Evolutionary conservation across 1,140 invertebrate genomes (phyloP).

Genomic region (Trachymyrmex cornetzi): DNA sequence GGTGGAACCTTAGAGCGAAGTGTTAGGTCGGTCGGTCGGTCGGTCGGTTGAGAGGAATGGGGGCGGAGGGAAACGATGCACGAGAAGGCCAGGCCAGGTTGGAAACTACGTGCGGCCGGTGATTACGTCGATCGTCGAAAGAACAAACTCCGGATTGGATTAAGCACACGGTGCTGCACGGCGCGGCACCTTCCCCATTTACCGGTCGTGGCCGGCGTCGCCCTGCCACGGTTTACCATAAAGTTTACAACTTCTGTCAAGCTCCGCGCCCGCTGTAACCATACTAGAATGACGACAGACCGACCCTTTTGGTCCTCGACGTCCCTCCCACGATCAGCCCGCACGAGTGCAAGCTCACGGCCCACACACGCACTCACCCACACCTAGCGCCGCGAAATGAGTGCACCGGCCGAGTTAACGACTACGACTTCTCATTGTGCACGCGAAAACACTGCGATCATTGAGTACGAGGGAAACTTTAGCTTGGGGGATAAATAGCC

Average conservation of each 20-base stretch:
- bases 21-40: conserved; percentile 66
- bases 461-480: conserved; percentile 59
- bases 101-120: conserved; percentile 81
- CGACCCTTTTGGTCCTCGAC: conserved; percentile 74
- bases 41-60: conserved; percentile 36
- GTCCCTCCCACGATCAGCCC: conserved; percentile 71
- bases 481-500: conserved; percentile 43
- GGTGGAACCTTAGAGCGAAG: conserved; percentile 75
- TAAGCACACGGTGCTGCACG: conserved; percentile 79
- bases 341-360: conserved; percentile 5
- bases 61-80: background rate
- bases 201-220: conserved; percentile 76
- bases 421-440: conserved; percentile 63
- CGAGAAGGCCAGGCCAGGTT: conserved; percentile 69
- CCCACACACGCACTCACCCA: conserved; percentile 34
- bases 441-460: conserved; percentile 71
- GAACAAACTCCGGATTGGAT: conserved; percentile 84
- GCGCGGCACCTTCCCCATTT: conserved; percentile 78
- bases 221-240: conserved; percentile 82
- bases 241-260: conserved; percentile 83
- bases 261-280: conserved; percentile 75
- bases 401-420: conserved; percentile 63
- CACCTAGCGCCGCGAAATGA: conserved; percentile 36
- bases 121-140: conserved; percentile 84
- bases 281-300: conserved; percentile 78